These are phyloP conservation scores for Probaryconus sp. DNA, from an alignment of 1,140 invertebrate genomes.

Conservation along the genomic window DNA sequence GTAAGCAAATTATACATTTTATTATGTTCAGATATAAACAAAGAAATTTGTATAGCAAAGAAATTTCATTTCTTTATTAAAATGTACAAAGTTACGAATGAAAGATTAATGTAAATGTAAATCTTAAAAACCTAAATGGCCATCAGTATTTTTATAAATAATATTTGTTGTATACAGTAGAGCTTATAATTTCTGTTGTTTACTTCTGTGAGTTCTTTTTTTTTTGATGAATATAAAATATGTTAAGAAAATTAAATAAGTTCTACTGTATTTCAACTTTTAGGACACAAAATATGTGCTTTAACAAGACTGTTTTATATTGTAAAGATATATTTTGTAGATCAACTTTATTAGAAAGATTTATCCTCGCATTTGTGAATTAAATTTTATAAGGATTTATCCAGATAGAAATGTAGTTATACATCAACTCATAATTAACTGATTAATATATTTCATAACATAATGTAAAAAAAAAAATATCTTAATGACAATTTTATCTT, in stretches of 20 bases:
- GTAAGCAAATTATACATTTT: too few species aligned
- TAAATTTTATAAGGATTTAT: too few species aligned
- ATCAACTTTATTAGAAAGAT: background rate
- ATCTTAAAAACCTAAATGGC: slow-evolving; percentile 7
- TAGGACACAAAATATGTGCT: slow-evolving; percentile 1
- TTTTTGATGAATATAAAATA: slow-evolving; percentile 1
- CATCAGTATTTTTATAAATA: slow-evolving; percentile 47
- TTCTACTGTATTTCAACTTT: background rate
- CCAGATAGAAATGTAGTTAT: too few species aligned
- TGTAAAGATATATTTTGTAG: slow-evolving; percentile 25
- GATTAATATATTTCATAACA: too few species aligned
- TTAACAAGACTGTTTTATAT: slow-evolving; percentile 36
- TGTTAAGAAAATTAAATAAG: too few species aligned
- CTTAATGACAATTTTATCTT: too few species aligned
- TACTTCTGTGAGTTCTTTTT: background rate
- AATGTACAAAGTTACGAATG: background rate
- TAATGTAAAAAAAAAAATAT: too few species aligned
- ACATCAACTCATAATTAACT: too few species aligned
- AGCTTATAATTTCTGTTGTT: too few species aligned
- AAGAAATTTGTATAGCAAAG: too few species aligned
- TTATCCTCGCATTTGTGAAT: too few species aligned
- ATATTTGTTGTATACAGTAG: slow-evolving; percentile 11
- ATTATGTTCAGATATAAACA: too few species aligned
- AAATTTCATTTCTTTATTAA: background rate
- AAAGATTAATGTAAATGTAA: background rate